These are phyloP conservation scores for Mirza zaza DNA, from an alignment of 2,113 vertebrate species.

Conservation along the genomic window DNA sequence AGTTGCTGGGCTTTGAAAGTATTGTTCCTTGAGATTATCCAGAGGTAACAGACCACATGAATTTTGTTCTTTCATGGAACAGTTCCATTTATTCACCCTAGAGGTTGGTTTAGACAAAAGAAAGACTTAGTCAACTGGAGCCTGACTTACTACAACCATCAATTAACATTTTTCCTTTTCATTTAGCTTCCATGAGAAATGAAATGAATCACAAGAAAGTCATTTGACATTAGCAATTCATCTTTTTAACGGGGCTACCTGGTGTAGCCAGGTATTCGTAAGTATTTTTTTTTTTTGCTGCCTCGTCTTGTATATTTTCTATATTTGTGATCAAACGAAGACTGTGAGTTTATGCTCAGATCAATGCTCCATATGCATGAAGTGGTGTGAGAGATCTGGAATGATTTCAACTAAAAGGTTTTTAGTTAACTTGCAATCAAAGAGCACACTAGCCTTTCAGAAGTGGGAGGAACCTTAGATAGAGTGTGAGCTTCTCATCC, in stretches of 20 bases:
- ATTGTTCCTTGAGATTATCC: conserved; percentile 14
- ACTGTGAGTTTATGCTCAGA: background rate
- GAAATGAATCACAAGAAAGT: conserved; percentile 58
- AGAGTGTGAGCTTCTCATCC: background rate
- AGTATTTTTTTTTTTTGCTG: conserved; percentile 18
- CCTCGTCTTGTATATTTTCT: background rate
- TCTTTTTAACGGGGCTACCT: conserved; percentile 22
- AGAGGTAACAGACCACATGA: conserved; percentile 23
- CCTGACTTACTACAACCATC: conserved; percentile 43
- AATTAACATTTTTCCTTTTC: conserved; percentile 71
- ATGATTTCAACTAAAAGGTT: background rate
- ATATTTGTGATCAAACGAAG: background rate
- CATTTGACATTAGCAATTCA: conserved; percentile 22
- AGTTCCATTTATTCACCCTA: conserved; percentile 38
- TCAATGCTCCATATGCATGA: background rate
- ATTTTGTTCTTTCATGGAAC: conserved; percentile 25
- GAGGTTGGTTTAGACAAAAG: conserved; percentile 54
- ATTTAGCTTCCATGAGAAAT: conserved; percentile 46
- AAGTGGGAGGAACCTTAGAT: background rate
- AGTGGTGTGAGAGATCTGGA: background rate
- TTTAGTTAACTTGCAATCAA: background rate
- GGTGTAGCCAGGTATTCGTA: background rate
- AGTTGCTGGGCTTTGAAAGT: background rate
- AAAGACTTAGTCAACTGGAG: conserved; percentile 52
- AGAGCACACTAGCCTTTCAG: background rate